phyloP scores from a whole-genome alignment of 2,113 vertebrate genomes.

The Cygnus buccinator region DNA sequence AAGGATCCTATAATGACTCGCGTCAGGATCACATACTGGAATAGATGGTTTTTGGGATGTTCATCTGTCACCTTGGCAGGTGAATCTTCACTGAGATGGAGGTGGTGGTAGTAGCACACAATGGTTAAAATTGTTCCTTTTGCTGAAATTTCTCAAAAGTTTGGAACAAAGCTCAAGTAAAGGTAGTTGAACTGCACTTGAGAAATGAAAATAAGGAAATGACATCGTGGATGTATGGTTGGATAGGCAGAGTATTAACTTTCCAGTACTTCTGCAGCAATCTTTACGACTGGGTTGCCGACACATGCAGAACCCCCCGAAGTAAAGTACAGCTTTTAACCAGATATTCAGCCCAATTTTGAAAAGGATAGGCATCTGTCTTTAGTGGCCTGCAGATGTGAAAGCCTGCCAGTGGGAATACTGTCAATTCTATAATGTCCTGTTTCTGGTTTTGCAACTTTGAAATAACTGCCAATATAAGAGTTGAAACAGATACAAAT shows the following conservation, averaged over 20 bases:
- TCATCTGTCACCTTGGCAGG: neutral
- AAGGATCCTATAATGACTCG: neutral
- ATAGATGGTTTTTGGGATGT: neutral
- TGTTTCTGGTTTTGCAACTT: neutral
- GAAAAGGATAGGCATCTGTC: neutral
- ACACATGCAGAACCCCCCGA: neutral
- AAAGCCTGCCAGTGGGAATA: neutral
- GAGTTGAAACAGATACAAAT: neutral
- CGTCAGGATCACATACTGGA: neutral
- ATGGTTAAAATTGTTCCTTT: neutral
- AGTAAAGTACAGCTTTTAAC: neutral
- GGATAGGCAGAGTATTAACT: neutral
- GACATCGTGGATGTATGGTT: neutral
- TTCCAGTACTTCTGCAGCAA: neutral
- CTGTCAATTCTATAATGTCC: neutral
- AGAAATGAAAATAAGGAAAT: neutral
- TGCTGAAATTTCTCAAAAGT: neutral
- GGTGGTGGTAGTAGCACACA: neutral
- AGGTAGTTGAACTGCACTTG: neutral
- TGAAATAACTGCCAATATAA: neutral
- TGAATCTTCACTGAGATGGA: neutral
- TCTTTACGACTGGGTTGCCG: neutral
- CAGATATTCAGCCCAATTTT: neutral
- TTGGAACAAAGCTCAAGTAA: neutral
- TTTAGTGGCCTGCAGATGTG: neutral